Evolutionary conservation across 2,888 invertebrate species (phyloP), one percentile per base, ranked within the genome.

Genomic region (Caenorhabditis virilis): DNA sequence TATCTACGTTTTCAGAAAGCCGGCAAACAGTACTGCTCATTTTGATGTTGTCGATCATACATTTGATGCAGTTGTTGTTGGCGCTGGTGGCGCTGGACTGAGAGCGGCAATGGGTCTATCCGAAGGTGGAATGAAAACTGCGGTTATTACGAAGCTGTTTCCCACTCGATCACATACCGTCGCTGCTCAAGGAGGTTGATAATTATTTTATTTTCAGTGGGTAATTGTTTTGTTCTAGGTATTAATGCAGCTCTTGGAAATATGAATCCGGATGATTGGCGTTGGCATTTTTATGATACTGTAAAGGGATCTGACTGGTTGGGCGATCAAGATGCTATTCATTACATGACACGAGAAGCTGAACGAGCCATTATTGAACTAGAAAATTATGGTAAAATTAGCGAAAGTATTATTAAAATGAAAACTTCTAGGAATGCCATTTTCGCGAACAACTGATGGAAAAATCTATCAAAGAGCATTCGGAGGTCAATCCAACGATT

Each of bases 381-480:
- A 55, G 87, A 87, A 78, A 87, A 87, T 77, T 88, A 87, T 78
- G 97, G 97, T 49, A 95, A 97, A 93, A 25, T 5, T 22, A 23
- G 22, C n/a, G n/a, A n/a, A n/a, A n/a, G n/a, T n/a, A n/a, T n/a
- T n/a, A n/a, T n/a, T n/a, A n/a, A 25, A n/a, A n/a, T 20, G 4
- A 35, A 13, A 22, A 27, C 6, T 15, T 45, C 6, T 25, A 56
- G 65, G 71, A 42, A 72, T 72, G 72, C 80, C 80, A 4, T 99
- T 98, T 87, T 97, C 95, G 52, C 89, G 98, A 69, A 94, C 97
- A 0, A 88, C 89, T 16, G 95, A 95, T 64, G 98, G 91, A 48
- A 93, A 91, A 86, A 97, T 98, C 82, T 98, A 98, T 85, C 98
- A 98, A 86, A 88, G 98, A 69, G 97, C 98, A 15, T 99, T 98